Conservation (phyloP, 2,888 invertebrate species). For the Pseudococcus jackbeardsleyi region DNA sequence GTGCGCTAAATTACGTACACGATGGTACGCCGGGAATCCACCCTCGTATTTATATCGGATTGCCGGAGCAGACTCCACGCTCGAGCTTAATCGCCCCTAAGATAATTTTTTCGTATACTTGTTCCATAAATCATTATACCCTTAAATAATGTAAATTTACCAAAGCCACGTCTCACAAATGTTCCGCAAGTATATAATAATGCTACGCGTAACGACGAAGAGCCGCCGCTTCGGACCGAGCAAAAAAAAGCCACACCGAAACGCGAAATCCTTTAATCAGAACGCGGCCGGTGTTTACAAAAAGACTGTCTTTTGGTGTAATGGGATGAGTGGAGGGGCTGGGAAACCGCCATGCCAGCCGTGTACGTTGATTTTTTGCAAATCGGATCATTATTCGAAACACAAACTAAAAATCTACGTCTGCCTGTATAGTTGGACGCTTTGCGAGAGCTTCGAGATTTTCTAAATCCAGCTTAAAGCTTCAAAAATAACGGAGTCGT, state of each 20-base stretch:
- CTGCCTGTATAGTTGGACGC: background rate
- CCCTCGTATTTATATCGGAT: background rate
- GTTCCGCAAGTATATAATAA: background rate
- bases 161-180: background rate
- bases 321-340: too few relatives aligned
- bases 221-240: background rate
- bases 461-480: slow-evolving; percentile 45
- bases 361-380: slow-evolving; percentile 14
- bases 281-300: background rate
- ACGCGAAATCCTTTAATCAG: slow-evolving; percentile 24
- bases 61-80: background rate
- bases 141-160: slow-evolving; percentile 23
- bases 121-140: slow-evolving; percentile 28
- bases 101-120: slow-evolving; percentile 22
- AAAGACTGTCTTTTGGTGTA: background rate
- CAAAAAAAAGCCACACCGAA: background rate
- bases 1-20: background rate
- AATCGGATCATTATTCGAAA: slow-evolving; percentile 39
- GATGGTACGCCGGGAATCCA: background rate
- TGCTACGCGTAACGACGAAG: background rate
- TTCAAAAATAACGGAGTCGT: slow-evolving; percentile 31
- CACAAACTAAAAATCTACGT: slow-evolving; percentile 28
- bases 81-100: background rate
- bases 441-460: slow-evolving; percentile 29
- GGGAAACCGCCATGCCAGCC: background rate